Evolutionary conservation across 2,888 invertebrate genomes (phyloP).

Genomic region (Exephanes ischioxanthus): DNA sequence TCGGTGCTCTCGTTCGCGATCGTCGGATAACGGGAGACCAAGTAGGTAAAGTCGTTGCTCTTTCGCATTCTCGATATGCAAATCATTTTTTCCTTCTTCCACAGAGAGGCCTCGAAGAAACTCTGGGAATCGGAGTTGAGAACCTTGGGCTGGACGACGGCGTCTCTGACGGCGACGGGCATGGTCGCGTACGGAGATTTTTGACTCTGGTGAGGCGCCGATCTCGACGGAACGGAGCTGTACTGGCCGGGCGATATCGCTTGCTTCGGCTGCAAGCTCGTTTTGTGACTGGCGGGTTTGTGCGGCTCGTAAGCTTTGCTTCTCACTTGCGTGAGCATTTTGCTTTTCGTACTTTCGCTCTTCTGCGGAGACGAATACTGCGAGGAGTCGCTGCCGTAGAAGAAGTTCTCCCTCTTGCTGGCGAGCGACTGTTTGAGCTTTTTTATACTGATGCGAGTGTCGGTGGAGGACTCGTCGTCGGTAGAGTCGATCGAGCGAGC

Average conservation of each 20-base stretch:
- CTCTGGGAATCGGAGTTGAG: conserved; percentile 73
- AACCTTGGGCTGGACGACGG: conserved; percentile 72
- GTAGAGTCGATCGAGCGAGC: conserved; percentile 63
- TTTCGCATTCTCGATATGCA: conserved; percentile 79
- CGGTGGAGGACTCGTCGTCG: conserved; percentile 68
- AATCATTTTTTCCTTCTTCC: conserved; percentile 78
- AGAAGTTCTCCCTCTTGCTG: conserved; percentile 75
- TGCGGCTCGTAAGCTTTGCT: conserved; percentile 76
- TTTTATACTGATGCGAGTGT: conserved; percentile 72
- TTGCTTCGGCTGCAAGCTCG: conserved; percentile 74
- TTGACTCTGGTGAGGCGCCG: conserved; percentile 52
- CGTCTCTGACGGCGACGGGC: conserved; percentile 71
- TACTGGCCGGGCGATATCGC: conserved; percentile 74
- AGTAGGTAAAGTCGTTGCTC: conserved; percentile 36
- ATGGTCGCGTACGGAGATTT: conserved; percentile 69
- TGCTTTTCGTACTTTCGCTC: conserved; percentile 61
- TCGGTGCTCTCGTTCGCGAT: neutral
- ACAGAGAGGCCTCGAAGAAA: conserved; percentile 78
- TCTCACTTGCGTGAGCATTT: conserved; percentile 63
- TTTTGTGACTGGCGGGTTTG: conserved; percentile 80
- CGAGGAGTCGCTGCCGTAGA: conserved; percentile 72
- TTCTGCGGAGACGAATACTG: conserved; percentile 50
- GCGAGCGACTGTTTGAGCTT: conserved; percentile 76
- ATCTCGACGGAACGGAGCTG: conserved; percentile 63
- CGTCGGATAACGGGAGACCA: conserved; percentile 3